These are phyloP conservation scores for Lerema accius DNA, from an alignment of 1,140 invertebrate species.

Conservation along the genomic window DNA sequence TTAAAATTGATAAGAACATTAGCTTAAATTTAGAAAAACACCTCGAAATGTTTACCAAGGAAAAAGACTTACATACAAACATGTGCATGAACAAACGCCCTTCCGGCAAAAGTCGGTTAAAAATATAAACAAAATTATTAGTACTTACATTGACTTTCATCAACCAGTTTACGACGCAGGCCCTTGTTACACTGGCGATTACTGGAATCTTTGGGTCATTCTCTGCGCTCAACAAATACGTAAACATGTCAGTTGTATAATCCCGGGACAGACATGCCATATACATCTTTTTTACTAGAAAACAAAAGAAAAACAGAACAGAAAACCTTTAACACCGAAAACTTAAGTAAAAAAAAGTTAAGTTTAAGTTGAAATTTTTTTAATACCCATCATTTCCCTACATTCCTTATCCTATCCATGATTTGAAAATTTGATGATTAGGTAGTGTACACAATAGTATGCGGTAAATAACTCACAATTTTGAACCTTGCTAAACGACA, in stretches of 20 bases:
- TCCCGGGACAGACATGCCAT: constrained; percentile 41
- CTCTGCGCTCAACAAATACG: constrained; percentile 52
- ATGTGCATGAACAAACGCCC: too few species aligned
- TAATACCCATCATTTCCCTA: constrained; percentile 9
- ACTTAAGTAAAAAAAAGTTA: too few species aligned
- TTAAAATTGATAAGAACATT: too few species aligned
- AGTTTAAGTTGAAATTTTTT: too few species aligned
- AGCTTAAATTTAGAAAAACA: too few species aligned
- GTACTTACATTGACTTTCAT: constrained; percentile 67
- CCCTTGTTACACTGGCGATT: constrained; percentile 44
- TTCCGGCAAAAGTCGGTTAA: too few species aligned
- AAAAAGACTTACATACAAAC: too few species aligned
- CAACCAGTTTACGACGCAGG: constrained; percentile 69
- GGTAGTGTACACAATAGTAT: too few species aligned
- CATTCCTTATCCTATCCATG: constrained; percentile 24
- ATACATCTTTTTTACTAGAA: constrained; percentile 51
- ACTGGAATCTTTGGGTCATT: constrained; percentile 35
- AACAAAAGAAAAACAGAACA: too few species aligned
- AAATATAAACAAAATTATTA: constrained; percentile 7
- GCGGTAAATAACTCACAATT: constrained; percentile 9
- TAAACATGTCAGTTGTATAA: constrained; percentile 49
- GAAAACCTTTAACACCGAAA: too few species aligned
- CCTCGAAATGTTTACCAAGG: too few species aligned
- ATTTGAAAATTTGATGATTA: too few species aligned
- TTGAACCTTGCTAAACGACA: neutral